Evolutionary conservation across 1,140 invertebrate species (phyloP).

Genomic region (Magallana ariakensis): DNA sequence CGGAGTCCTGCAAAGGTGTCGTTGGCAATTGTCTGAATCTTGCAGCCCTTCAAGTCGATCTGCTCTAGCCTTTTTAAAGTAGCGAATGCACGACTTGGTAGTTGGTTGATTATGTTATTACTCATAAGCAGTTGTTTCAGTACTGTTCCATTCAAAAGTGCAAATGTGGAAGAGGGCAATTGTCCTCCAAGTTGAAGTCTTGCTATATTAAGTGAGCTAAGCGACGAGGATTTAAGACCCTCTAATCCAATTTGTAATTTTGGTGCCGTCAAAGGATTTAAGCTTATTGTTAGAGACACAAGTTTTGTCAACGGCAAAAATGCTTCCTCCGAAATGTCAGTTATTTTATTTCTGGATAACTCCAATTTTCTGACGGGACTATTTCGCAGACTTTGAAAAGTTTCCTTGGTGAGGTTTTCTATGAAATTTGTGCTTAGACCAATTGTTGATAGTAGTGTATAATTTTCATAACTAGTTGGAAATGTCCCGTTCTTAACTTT

Average conservation of each 20-base stretch:
- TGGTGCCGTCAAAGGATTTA: conserved; percentile 60
- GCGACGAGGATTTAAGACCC: conserved; percentile 54
- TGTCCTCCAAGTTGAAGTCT: conserved; percentile 59
- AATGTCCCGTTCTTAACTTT: conserved; percentile 63
- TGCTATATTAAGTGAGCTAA: conserved; percentile 66
- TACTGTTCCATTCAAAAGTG: conserved; percentile 58
- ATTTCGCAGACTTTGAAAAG: conserved; percentile 60
- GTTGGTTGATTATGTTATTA: conserved; percentile 60
- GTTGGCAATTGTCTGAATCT: conserved; percentile 53
- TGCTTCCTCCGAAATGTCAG: conserved; percentile 53
- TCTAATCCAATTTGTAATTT: conserved; percentile 57
- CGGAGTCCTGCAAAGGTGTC: conserved; percentile 64
- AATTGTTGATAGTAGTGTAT: conserved; percentile 48
- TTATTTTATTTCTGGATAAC: conserved; percentile 62
- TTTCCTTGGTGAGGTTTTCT: conserved; percentile 50
- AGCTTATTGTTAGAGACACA: conserved; percentile 64
- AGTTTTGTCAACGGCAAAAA: conserved; percentile 61
- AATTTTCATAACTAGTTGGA: conserved; percentile 51
- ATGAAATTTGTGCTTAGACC: conserved; percentile 67
- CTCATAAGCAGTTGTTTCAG: conserved; percentile 64
- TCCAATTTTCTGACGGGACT: conserved; percentile 58
- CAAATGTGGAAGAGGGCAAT: conserved; percentile 62
- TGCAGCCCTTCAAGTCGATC: conserved; percentile 63
- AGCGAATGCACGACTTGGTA: conserved; percentile 61
- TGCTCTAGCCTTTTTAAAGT: conserved; percentile 59